phyloP scores from a whole-genome alignment of 2,888 invertebrate genomes.

The Halictus quadricinctus region DNA sequence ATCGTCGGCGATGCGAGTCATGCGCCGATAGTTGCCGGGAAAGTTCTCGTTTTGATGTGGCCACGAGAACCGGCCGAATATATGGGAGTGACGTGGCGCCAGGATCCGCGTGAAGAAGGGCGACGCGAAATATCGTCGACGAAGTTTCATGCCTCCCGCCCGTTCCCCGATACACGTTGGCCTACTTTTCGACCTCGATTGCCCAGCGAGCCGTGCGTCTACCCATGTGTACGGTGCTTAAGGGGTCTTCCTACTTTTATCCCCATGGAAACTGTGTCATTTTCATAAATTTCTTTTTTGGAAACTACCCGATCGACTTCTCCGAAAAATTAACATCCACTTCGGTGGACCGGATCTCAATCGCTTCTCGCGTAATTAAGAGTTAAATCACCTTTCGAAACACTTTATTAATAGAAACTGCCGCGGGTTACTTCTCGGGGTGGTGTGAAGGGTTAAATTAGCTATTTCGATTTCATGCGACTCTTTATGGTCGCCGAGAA shows the following conservation, averaged over 20 bases:
- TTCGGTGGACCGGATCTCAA: too few species aligned
- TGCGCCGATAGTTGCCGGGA: conserved; percentile 53
- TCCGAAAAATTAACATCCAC: background rate
- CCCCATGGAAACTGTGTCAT: background rate
- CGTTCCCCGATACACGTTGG: conserved; percentile 51
- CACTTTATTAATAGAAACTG: background rate
- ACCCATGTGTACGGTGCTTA: conserved; percentile 3
- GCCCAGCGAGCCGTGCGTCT: conserved; percentile 21
- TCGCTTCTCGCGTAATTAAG: background rate
- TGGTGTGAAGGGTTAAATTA: too few species aligned
- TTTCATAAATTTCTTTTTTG: background rate
- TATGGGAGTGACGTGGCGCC: conserved; percentile 61
- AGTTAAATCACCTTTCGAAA: background rate
- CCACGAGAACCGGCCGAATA: conserved; percentile 48
- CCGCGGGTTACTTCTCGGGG: background rate
- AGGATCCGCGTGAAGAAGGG: conserved; percentile 57
- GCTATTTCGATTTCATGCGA: background rate
- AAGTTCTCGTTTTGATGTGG: conserved; percentile 59
- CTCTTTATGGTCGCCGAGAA: too few species aligned
- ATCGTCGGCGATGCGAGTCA: conserved; percentile 55
- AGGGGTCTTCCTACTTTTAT: background rate
- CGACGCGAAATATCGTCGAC: conserved; percentile 60
- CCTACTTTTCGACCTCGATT: conserved; percentile 55
- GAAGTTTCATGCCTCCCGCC: conserved; percentile 46
- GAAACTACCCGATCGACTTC: background rate